phyloP scores from a whole-genome alignment of 2,888 invertebrate genomes.

The Griposia aprilina region DNA sequence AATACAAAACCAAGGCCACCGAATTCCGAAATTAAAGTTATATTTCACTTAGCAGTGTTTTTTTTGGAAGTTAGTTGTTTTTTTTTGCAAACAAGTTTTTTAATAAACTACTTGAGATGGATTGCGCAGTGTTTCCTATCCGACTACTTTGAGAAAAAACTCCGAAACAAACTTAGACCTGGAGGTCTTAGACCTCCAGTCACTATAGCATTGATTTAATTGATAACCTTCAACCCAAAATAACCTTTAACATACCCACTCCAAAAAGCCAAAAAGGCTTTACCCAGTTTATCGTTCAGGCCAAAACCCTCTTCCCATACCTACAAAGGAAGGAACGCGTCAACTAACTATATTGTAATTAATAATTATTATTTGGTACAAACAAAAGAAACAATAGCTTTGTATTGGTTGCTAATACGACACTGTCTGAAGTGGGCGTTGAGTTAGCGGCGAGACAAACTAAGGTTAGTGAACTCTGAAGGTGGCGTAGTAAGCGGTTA shows the following conservation, averaged over 20 bases:
- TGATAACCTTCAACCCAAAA: background rate
- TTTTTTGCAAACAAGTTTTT: too few relatives aligned
- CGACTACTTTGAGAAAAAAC: background rate
- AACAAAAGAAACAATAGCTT: slow-evolving; percentile 55
- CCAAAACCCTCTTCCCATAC: background rate
- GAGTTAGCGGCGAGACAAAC: slow-evolving; percentile 76
- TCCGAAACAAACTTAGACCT: background rate
- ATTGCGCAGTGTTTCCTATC: background rate
- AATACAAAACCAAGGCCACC: too few relatives aligned
- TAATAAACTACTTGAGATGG: too few relatives aligned
- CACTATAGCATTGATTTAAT: background rate
- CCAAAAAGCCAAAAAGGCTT: too few relatives aligned
- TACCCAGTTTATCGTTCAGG: background rate
- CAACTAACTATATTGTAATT: slow-evolving; percentile 1
- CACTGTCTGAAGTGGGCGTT: slow-evolving; percentile 76
- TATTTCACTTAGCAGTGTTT: too few relatives aligned
- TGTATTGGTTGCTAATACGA: slow-evolving; percentile 78
- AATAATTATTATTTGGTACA: slow-evolving; percentile 8
- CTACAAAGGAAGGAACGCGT: background rate
- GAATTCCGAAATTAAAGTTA: too few relatives aligned
- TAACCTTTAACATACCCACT: background rate
- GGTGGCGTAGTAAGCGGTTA: slow-evolving; percentile 49
- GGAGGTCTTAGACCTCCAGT: background rate
- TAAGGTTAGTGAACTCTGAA: slow-evolving; percentile 68
- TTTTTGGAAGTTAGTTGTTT: too few relatives aligned